Evolutionary conservation across 2,797 vertebrate species (phyloP).

Genomic region (Valencia hispanica): DNA sequence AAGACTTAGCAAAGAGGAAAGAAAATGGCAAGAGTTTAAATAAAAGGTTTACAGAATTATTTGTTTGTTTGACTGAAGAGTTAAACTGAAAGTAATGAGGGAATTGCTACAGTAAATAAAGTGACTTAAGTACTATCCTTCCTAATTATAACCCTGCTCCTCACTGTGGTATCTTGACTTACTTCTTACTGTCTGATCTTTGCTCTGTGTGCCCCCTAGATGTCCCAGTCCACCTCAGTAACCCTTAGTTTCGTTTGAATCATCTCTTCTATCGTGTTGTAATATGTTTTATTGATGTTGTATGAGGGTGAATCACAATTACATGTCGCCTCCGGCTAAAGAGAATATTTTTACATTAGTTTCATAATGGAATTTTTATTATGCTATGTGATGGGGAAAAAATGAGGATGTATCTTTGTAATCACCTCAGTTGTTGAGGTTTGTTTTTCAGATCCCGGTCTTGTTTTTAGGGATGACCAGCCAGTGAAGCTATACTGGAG

Average conservation of each 20-base stretch:
- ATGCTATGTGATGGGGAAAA: background rate
- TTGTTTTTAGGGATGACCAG: slow-evolving; percentile 3
- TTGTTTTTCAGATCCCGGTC: background rate
- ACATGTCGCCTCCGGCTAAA: slow-evolving; percentile 10
- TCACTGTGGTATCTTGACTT: background rate
- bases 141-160: background rate
- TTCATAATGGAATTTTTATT: background rate
- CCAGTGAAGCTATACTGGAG: slow-evolving; percentile 28
- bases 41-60: background rate
- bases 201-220: slow-evolving; percentile 64
- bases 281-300: slow-evolving; percentile 33
- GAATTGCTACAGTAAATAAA: background rate
- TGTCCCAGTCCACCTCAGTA: slow-evolving; percentile 55
- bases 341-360: background rate
- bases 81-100: too few species aligned
- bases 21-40: background rate
- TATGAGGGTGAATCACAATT: slow-evolving; percentile 11
- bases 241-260: slow-evolving; percentile 4
- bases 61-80: background rate
- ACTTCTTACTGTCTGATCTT: slow-evolving; percentile 23
- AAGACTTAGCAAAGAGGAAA: background rate
- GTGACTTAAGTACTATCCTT: background rate
- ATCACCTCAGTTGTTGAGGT: background rate
- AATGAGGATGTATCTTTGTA: background rate
- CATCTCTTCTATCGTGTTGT: slow-evolving; percentile 6